A percentile compares a stretch with the other conserved stretches of the same genome.
These are phyloP conservation scores for Simalia tracyae DNA, from an alignment of 2,797 vertebrate genomes.

Conservation along the genomic window DNA sequence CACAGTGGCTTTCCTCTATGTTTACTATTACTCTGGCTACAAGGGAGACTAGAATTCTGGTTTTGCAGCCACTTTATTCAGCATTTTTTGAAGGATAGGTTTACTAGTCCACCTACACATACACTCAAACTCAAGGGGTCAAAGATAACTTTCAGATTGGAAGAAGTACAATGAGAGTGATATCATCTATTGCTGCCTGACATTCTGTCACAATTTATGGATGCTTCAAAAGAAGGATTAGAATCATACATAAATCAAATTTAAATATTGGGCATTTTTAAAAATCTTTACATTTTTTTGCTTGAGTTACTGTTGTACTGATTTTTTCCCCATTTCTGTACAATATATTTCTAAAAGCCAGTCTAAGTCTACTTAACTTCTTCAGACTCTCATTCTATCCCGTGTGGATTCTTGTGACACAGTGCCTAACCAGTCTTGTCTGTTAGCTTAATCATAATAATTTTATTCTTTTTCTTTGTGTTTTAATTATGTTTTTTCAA, in stretches of 20 bases:
- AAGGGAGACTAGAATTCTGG: neutral
- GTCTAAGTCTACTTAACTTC: neutral
- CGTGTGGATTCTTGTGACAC: neutral
- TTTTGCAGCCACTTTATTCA: neutral
- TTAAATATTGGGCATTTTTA: neutral
- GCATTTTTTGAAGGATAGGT: neutral
- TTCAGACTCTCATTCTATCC: neutral
- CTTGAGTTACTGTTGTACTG: neutral
- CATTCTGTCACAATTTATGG: neutral
- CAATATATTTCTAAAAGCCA: neutral
- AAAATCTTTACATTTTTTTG: neutral
- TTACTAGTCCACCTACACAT: neutral
- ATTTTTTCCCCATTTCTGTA: neutral
- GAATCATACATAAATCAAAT: neutral
- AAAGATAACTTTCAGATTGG: neutral
- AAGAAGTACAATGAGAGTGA: neutral
- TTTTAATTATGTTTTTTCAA: neutral
- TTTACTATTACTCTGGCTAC: neutral
- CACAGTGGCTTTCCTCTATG: neutral
- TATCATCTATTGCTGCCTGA: neutral
- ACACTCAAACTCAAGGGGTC: neutral
- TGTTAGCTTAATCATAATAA: neutral
- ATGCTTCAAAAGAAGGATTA: neutral
- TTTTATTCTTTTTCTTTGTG: neutral
- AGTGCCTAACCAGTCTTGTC: neutral